Conservation (phyloP, 2,797 vertebrate genomes). For the Prionace glauca region DNA sequence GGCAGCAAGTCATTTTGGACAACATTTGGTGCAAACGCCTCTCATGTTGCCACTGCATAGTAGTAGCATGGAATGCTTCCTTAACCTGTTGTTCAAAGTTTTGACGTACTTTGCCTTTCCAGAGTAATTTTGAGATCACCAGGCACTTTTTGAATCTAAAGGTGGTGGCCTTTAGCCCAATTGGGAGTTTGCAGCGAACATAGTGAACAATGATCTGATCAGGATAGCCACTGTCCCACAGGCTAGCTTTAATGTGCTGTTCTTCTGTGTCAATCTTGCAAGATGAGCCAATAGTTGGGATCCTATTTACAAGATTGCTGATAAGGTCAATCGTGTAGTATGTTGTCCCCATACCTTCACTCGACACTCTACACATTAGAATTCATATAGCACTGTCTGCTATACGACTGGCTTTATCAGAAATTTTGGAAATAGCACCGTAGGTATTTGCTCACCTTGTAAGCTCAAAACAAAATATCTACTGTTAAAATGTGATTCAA, state of each 20-base stretch:
- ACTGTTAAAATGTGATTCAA: not conserved
- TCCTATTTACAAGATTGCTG: not conserved
- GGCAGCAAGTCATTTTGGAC: not conserved
- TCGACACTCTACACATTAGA: no score
- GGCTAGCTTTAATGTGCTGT: no score
- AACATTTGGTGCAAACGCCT: not conserved
- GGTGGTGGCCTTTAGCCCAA: not conserved
- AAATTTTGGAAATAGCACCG: not conserved
- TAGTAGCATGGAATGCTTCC: not conserved
- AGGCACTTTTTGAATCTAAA: not conserved
- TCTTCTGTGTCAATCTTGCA: not conserved
- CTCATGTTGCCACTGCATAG: not conserved
- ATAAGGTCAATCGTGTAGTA: not conserved
- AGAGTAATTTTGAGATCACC: not conserved
- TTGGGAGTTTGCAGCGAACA: no score
- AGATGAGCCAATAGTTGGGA: not conserved
- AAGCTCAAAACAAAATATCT: not conserved
- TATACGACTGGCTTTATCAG: not conserved
- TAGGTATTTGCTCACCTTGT: not conserved
- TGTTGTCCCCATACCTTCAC: no score
- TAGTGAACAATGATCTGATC: no score
- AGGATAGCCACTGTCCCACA: no score
- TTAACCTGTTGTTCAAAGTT: not conserved
- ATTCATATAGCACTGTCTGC: not conserved
- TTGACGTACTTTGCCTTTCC: not conserved